Base-by-base conservation (phyloP, 2,797 vertebrate species). In the Loriculus beryllinus region DNA sequence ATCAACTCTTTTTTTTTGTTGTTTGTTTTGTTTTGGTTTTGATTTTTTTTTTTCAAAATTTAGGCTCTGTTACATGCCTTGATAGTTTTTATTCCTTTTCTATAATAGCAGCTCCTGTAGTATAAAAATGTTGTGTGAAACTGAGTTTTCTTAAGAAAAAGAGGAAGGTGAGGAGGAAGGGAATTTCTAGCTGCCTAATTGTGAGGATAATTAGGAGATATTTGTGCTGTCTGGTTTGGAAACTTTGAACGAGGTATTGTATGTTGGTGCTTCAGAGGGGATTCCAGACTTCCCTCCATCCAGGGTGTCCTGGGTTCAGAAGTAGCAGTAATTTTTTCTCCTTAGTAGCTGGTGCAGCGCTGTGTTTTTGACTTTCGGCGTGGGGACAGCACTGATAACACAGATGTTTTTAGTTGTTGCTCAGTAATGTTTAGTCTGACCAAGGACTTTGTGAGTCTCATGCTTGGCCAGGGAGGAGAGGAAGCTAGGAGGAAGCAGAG, bases 181-280 rank as follows among this genome's bases (percentile, higher is more conserved):
- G 48, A 49, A 65, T 85, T 90, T 84, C 35, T 75, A 71, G 21
- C 23, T 85, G 14, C 7, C 10, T 83, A 60, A 48, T 42, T 60
- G 12, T 54, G 19, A 42, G 40, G 14, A 63, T 87, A 52, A 59
- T 74, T 84, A 25, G 25, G 47, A 78, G 9, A 6, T 63, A 64
- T 39, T 76, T 0, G 1, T 59, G 39, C 39, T 52, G 26, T 42
- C 62, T 74, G 16, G 8, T 62, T 51, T 75, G 43, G 49, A 74
- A 63, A 25, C 18, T 26, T 25, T 1, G 3, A 75, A 75, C 12
- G 37, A 48, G 14, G 26, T 37, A 59, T 88, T 76, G 81, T 26
- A 42, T 1, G 0, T 26, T 62, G 62, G 35, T 0, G 1, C 10
- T 37, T 68, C 60, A 72, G 63, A 6, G 14, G 35, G 33, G 19